Base-by-base conservation (phyloP, 2,113 vertebrate genomes). In the Pardalotus punctatus region DNA sequence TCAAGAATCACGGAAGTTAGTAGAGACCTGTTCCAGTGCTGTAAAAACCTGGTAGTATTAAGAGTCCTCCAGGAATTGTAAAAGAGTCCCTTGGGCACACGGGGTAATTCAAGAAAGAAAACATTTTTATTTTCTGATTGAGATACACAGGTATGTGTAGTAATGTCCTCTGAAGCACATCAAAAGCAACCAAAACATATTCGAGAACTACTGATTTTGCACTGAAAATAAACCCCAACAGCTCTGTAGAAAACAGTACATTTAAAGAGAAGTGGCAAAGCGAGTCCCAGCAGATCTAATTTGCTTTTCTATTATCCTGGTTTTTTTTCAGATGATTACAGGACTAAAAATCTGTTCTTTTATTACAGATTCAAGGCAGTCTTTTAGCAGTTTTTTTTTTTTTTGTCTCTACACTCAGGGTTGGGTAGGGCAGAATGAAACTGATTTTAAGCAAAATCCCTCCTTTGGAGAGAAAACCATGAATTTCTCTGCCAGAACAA, bases 31-130 rank as follows among this genome's bases (percentile, higher is more conserved):
- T 64, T 86, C 90, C 90, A 90, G 94, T 10, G 29, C 79, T 82
- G 25, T 40, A 96, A 95, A 70, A 90, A 92, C 82, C 84, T 94
- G 88, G 88, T 29, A 36, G 33, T 22, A 64, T 81, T 76, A 83
- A 56, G 43, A 91, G 31, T 71, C 85, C 78, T 51, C 19, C 54
- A 81, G 89, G 93, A 94, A 94, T 11, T 60, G 48, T 71, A 86
- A 91, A 50, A 73, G 60, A 56, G 29, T 73, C 93, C 80, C 83
- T 50, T 36, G 85, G 89, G 84, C 25, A 69, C 43, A 66, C 8
- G 18, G 27, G 31, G 82, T 78, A 72, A 35, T 78, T 77, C 9
- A 82, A 80, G 56, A 54, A 93, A 88, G 45, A 86, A 69, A 95
- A 95, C 43, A 29, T 62, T 87, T 51, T 45, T 79, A 50, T 79